Evolutionary conservation across 2,797 vertebrate genomes (phyloP).

Genomic region (Thripadectes ignobilis): DNA sequence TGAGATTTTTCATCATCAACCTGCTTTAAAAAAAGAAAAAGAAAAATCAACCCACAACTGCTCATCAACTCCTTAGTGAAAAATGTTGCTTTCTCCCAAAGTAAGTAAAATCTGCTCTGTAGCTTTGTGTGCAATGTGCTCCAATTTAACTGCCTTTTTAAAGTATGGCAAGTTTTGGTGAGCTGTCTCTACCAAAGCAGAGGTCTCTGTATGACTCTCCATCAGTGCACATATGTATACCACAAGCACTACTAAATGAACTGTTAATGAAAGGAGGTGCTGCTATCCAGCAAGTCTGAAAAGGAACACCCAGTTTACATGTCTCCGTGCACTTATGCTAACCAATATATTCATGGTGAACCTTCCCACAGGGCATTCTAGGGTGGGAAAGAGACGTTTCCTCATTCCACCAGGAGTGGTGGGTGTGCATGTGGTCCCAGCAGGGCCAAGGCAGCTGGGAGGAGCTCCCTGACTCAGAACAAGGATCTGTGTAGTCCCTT

Average conservation of each 20-base stretch:
- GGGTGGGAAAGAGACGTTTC: neutral
- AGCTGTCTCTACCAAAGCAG: neutral
- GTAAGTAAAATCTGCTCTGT: neutral
- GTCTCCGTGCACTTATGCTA: neutral
- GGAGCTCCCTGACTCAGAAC: neutral
- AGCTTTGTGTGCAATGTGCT: neutral
- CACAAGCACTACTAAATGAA: neutral
- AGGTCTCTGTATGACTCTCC: neutral
- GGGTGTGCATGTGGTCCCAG: neutral
- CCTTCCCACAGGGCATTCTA: neutral
- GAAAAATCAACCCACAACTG: conserved; percentile 44
- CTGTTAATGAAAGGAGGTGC: neutral
- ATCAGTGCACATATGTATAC: fast-evolving
- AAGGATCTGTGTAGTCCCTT: neutral
- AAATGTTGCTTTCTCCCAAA: neutral
- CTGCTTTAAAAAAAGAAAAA: conserved; percentile 60
- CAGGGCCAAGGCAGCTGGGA: neutral
- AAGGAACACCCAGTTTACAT: neutral
- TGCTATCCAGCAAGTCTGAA: neutral
- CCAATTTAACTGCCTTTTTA: neutral
- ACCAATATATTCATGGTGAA: neutral
- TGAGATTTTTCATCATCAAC: conserved; percentile 40
- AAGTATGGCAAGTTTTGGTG: neutral
- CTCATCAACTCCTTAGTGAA: neutral
- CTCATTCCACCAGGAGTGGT: fast-evolving